These are phyloP conservation scores for Myotis daubentonii DNA, from an alignment of 2,797 vertebrate genomes.

Conservation along the genomic window DNA sequence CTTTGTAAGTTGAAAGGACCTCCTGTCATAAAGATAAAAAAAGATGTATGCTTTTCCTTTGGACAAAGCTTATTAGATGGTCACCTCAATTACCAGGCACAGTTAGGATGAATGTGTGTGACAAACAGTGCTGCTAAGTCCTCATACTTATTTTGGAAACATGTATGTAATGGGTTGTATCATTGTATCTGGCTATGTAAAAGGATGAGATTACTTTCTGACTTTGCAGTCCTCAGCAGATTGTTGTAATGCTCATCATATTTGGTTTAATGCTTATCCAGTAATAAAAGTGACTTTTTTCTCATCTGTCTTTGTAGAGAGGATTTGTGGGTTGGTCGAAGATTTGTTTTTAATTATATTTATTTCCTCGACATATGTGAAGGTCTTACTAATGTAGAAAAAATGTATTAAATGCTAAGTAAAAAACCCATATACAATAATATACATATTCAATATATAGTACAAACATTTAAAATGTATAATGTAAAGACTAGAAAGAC, in stretches of 20 bases:
- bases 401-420: not conserved
- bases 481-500: not conserved
- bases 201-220: not conserved
- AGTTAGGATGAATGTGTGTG: not conserved
- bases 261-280: slow-evolving; percentile 29
- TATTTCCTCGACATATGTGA: not conserved
- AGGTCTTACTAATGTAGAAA: not conserved
- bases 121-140: not conserved
- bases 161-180: not conserved
- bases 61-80: not conserved
- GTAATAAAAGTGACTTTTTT: not conserved
- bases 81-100: not conserved
- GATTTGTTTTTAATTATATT: not conserved
- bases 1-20: not conserved
- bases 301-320: not conserved
- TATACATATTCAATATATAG: not conserved
- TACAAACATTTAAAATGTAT: not conserved
- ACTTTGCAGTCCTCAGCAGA: not conserved
- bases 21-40: not conserved
- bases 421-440: not conserved
- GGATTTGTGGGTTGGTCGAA: not conserved
- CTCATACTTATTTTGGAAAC: slow-evolving; percentile 18
- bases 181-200: not conserved
- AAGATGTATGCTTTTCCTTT: not conserved
- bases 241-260: not conserved